Base-by-base conservation (phyloP, 2,888 invertebrate species). In the Unio delphinus region DNA sequence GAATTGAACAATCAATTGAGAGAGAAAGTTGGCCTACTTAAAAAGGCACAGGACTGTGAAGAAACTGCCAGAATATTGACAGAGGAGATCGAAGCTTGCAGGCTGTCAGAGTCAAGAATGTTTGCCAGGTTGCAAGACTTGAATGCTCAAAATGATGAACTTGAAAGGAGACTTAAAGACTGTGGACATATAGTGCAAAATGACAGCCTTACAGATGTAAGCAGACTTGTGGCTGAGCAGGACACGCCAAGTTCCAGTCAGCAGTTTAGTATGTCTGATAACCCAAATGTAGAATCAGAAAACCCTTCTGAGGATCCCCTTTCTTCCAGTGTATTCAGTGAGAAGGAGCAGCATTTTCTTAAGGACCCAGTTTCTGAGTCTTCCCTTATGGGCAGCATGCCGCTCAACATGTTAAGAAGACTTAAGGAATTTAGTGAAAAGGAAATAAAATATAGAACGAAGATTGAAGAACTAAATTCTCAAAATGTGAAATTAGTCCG, bases 11-110 rank as follows among this genome's bases (percentile, higher is more conserved):
- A 78, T 66, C 26, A 70, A 28, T n/a, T 69, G 23, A 70, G 76
- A 65, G 76, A 78, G 64, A 76, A 73, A 63, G 72, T 74, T 64
- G 68, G 69, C 45, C 68, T 80, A 61, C 75, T 75, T 64, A 73
- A 76, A 60, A 76, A 77, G 66, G 30, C 79, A 5, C 72, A 78
- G 61, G 76, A 79, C 56, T 75, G 75, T 69, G 78, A 80, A 72
- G 71, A 74, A 57, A 72, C 67, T 20, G 80, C 78, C 57, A 70
- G 58, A 67, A 76, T 76, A 59, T 68, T 80, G 45, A 74, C 75
- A 63, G 76, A 76, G 70, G 74, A 75, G 71, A 67, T 73, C 61
- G 76, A 75, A 59, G 70, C 72, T 11, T 75, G 75, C 62, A 76
- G 73, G 55, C 73, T 77, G 58, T 77, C 77, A 18, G 77, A 77